Conservation (phyloP, 1,140 invertebrate genomes). For the Cataglyphis hispanica region DNA sequence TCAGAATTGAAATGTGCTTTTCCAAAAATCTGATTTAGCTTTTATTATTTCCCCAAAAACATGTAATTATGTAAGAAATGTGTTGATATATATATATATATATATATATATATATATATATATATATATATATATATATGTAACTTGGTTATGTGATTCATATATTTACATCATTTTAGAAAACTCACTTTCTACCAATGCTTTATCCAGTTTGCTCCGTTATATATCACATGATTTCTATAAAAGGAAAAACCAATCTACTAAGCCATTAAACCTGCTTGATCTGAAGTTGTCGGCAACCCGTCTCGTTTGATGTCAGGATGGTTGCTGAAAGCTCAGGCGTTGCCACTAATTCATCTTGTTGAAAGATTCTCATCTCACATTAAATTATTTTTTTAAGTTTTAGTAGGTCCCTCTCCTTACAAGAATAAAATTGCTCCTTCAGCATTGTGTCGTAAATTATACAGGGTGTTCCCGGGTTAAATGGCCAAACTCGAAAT, state of each 20-base stretch:
- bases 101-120: too few relatives aligned
- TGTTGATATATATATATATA: neutral
- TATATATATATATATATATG: too few relatives aligned
- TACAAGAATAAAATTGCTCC: neutral
- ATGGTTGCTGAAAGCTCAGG: conserved; percentile 54
- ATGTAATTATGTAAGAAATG: neutral
- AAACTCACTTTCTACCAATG: conserved; percentile 16
- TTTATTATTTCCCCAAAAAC: neutral
- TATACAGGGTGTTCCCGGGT: too few relatives aligned
- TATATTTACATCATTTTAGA: conserved; percentile 4
- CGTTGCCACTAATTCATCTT: conserved; percentile 49
- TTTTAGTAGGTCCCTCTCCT: neutral
- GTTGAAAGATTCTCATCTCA: neutral
- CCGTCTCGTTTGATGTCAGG: conserved; percentile 27
- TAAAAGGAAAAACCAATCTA: conserved; percentile 61
- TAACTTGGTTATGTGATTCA: neutral
- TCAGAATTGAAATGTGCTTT: neutral
- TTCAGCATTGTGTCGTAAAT: neutral
- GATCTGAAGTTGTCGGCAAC: conserved; percentile 42
- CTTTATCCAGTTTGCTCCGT: conserved; percentile 25
- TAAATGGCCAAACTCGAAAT: too few relatives aligned
- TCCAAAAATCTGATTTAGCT: neutral
- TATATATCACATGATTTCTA: conserved; percentile 55
- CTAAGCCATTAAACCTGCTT: conserved; percentile 44
- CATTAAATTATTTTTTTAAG: neutral